Base-by-base conservation (phyloP, 2,113 vertebrate genomes). In the Oreochromis tanganicae region DNA sequence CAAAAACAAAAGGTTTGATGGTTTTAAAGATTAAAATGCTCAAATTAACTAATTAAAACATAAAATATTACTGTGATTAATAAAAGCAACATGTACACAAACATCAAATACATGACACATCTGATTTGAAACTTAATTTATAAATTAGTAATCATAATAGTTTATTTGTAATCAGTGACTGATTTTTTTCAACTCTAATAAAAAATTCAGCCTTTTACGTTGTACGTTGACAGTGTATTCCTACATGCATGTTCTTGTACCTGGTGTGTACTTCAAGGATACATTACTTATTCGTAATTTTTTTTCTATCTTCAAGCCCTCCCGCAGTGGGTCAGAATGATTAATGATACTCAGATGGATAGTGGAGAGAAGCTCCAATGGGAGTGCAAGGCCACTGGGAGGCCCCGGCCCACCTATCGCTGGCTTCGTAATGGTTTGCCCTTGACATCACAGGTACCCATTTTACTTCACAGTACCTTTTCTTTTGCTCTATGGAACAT, bases 291-390 rank as follows among this genome's bases (percentile, higher is more conserved):
- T 83, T 89, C 85, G 79, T 81, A 55, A 43, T 34, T 85, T 29
- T 81, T 87, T 73, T 83, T 79, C 50, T 87, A 34, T 93, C 68
- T 94, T 90, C n/a, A 90, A 99, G 98, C 97, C 38, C 96, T 97
- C 66, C 98, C 98, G 81, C 97, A 98, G 84, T 99, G 98, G 98
- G 94, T 97, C 81, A 97, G 97, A 89, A 97, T 97, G 91, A 97
- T 99, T 94, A 99, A 99, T 80, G 97, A 99, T n/a, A 98, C 97
- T 29, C 97, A 97, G 9, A 84, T 99, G 88, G 98, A 99, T 96
- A 99, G 98, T 3, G 98, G 98, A 34, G 98, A 99, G 75, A 97
- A 94, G 55, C 97, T 99, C 68, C 97, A 93, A 8, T 99, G 98
- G 98, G 98, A 99, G 87, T 99, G 98, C 87, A 98, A 97, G 92